Percentiles rank a stretch among this genome's conserved stretches.
Evolutionary conservation across 2,888 invertebrate species (phyloP).

Genomic region (Trypoxylon attenuatum): DNA sequence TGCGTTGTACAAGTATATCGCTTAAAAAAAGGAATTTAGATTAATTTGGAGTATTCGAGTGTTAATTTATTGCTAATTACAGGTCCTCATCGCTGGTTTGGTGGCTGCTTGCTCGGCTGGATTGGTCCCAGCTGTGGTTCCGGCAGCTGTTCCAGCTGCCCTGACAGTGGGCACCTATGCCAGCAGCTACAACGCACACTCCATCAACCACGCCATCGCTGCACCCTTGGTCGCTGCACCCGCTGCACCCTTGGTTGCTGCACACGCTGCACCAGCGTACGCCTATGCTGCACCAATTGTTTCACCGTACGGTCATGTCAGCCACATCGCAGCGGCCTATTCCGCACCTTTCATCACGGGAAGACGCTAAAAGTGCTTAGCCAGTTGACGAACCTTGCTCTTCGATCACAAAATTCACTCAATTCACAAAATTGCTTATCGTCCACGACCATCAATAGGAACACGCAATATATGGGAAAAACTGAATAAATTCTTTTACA

Average conservation of each 20-base stretch:
- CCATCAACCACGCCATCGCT: conserved; percentile 85
- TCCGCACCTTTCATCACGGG: conserved; percentile 55
- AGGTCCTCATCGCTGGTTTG: conserved; percentile 65
- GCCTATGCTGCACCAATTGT: conserved; percentile 55
- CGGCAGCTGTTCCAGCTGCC: conserved; percentile 75
- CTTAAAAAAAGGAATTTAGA: background rate
- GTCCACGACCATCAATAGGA: too few relatives aligned
- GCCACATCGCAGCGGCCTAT: conserved; percentile 14
- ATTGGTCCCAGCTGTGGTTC: conserved; percentile 18
- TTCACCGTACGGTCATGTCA: too few relatives aligned
- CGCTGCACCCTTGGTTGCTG: conserved; percentile 63
- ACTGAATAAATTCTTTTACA: too few relatives aligned
- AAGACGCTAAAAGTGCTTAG: conserved; percentile 61
- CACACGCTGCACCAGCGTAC: conserved; percentile 44
- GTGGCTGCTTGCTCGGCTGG: conserved; percentile 65
- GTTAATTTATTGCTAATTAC: background rate
- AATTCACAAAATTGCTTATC: too few relatives aligned
- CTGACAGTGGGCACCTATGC: conserved; percentile 84
- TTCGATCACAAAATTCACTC: too few relatives aligned
- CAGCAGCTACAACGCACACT: conserved; percentile 84
- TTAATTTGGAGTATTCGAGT: background rate
- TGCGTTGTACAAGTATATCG: too few relatives aligned
- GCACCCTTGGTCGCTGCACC: conserved; percentile 77
- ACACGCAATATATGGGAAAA: too few relatives aligned
- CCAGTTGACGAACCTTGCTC: too few relatives aligned